Evolutionary conservation across 2,797 vertebrate genomes (phyloP).

Genomic region (Acrossocheilus wenchowensis): DNA sequence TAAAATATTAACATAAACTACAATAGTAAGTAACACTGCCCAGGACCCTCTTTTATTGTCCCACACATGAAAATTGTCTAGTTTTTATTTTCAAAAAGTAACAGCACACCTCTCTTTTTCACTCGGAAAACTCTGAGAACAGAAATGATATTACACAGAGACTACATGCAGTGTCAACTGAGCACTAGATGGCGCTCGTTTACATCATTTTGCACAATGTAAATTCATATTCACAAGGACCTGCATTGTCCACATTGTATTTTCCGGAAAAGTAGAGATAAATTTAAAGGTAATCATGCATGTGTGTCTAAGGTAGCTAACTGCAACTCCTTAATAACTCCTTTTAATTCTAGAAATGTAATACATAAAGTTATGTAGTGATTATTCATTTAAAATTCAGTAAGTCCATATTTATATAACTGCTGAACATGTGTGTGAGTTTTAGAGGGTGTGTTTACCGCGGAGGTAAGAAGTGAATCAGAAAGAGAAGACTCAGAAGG

Average conservation of each 20-base stretch:
- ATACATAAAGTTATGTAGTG: background rate
- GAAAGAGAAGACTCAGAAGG: conserved; percentile 92
- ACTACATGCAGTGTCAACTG: background rate
- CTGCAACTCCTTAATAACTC: too few species aligned
- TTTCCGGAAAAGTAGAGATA: background rate
- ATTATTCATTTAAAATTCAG: background rate
- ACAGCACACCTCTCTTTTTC: background rate
- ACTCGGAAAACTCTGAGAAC: background rate
- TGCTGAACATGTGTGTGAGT: background rate
- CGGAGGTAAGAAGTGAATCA: conserved; percentile 91
- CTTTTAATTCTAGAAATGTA: background rate
- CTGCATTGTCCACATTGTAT: too few species aligned
- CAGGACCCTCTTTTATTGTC: background rate
- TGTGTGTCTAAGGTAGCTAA: background rate
- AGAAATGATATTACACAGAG: background rate
- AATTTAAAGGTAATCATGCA: background rate
- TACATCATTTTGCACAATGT: background rate
- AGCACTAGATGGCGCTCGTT: conserved; percentile 70
- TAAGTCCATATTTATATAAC: background rate
- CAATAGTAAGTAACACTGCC: background rate
- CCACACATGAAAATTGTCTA: background rate
- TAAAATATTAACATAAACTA: too few species aligned
- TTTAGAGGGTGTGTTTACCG: conserved; percentile 81
- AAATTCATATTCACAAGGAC: conserved; percentile 38
- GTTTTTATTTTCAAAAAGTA: background rate